Evolutionary conservation across 1,140 invertebrate genomes (phyloP), one percentile per base, ranked within the genome.

Genomic region (Brachionus rubens): DNA sequence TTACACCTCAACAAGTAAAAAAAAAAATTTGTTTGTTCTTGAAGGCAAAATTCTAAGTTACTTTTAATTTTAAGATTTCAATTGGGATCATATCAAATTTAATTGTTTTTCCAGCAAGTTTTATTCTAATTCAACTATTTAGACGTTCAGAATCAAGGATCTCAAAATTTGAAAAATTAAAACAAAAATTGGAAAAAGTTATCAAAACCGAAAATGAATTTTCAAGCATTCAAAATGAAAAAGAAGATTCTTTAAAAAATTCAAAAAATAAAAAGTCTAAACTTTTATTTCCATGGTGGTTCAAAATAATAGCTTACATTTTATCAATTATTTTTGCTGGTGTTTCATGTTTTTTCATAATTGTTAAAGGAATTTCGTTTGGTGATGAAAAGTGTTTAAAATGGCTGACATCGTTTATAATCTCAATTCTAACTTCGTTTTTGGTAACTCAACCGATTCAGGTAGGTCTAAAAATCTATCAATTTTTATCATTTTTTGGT

Each of bases 381-480:
- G 85, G 86, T 33, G 86, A 88, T 75, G 82, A 85, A 16, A 88
- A 87, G 75, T 85, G 85, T 36, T 83, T 83, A 65, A 86, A 88
- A 79, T 88, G 87, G 87, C 83, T 88, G 5, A 86, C 86, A 1
- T 86, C 87, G 1, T 82, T 88, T 77, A 67, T 88, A 47, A 81
- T 87, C 1, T 87, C 87, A 0, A 87, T 88, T 81, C 84, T 88
- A 76, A 83, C 83, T 59, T 87, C 87, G 0, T 81, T 88, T 14
- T 83, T 88, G 62, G 77, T 88, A 24, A 88, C 87, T 26, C 87
- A 88, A 79, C 87, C 87, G 9, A 83, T 88, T 30, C 88, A 88
- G 83, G 86, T 75, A 28, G 82, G 87, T 79, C 78, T 87, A 16
- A 79, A 84, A 28, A 86, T n/a, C 87, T 0, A 82, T 87, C n/a